phyloP scores from a whole-genome alignment of 2,888 invertebrate species.

The Nomada goodeniana region DNA sequence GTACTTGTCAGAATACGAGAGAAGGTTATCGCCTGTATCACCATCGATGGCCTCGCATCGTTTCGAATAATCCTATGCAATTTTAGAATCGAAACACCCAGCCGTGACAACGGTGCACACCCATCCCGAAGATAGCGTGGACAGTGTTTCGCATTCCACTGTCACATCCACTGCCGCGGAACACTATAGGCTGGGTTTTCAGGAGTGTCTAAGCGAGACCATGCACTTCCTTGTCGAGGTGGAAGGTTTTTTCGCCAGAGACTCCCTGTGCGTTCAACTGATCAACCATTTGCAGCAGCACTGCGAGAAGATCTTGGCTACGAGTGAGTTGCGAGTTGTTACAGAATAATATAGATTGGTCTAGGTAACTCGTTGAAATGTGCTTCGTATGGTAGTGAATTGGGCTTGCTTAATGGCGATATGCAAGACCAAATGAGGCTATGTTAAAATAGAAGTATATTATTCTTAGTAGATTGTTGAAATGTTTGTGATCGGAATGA shows the following conservation, averaged over 20 bases:
- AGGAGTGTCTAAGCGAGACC: constrained; percentile 95
- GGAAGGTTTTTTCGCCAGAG: constrained; percentile 92
- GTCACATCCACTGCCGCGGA: constrained; percentile 82
- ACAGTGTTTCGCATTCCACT: constrained; percentile 80
- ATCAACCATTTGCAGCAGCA: constrained; percentile 94
- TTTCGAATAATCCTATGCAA: background rate
- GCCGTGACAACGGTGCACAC: constrained; percentile 76
- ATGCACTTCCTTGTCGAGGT: constrained; percentile 95
- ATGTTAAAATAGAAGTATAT: no score
- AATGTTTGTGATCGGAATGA: no score
- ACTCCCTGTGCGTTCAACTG: constrained; percentile 92
- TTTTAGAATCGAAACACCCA: constrained; percentile 77
- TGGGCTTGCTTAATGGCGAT: no score
- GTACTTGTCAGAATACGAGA: constrained; percentile 51
- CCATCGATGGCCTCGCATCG: background rate
- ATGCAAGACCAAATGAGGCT: no score
- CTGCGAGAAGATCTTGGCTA: constrained; percentile 87
- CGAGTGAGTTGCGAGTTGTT: constrained; percentile 78
- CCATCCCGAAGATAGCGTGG: constrained; percentile 82
- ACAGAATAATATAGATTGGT: background rate
- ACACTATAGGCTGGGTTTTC: constrained; percentile 93
- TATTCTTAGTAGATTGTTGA: no score
- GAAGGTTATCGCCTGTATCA: background rate
- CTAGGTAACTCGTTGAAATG: no score
- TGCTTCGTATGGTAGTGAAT: no score